These are phyloP conservation scores for Baryphthengus martii DNA, from an alignment of 2,113 vertebrate genomes.

Conservation along the genomic window DNA sequence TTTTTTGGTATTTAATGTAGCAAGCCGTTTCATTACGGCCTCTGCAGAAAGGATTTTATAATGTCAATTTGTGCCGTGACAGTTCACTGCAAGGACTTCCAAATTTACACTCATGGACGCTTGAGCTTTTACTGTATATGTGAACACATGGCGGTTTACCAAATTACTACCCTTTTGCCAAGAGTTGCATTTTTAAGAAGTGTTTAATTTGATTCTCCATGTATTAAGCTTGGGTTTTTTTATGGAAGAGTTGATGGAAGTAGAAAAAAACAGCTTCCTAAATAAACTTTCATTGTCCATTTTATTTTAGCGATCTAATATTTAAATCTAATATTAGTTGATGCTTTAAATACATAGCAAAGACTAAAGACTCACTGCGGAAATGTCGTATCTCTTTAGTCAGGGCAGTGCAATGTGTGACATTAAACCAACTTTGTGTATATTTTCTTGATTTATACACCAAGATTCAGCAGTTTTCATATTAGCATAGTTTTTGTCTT, in stretches of 20 bases:
- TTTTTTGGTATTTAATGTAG: background rate
- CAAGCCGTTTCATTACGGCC: background rate
- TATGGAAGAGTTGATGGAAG: background rate
- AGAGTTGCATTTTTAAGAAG: background rate
- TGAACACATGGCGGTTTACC: background rate
- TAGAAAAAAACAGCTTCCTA: background rate
- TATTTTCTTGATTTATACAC: background rate
- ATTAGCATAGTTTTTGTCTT: background rate
- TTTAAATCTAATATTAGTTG: background rate
- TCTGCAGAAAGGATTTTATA: background rate
- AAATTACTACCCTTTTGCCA: background rate
- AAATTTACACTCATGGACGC: background rate
- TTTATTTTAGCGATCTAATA: background rate
- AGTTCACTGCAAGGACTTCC: background rate
- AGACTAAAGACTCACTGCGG: background rate
- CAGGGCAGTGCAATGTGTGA: background rate
- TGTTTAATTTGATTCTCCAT: background rate
- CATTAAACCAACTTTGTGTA: background rate
- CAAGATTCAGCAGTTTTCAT: background rate
- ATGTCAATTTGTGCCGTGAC: background rate
- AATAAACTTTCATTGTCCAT: background rate
- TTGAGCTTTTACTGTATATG: background rate
- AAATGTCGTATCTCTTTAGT: background rate
- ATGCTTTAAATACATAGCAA: background rate
- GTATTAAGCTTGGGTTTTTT: background rate